phyloP scores from a whole-genome alignment of 2,888 invertebrate genomes.

The Cephus sareptanus region DNA sequence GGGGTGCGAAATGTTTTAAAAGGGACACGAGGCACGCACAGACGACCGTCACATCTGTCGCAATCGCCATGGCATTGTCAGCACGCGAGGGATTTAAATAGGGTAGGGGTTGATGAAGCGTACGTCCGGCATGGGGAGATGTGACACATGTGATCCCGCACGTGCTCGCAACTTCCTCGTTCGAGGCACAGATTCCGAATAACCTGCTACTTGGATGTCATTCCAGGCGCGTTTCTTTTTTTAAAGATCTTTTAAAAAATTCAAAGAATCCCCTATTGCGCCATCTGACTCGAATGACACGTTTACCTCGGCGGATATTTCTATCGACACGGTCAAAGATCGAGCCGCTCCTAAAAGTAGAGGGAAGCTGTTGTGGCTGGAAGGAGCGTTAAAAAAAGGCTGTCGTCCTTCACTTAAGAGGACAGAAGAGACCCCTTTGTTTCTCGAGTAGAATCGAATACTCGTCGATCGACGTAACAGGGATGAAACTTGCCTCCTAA shows the following conservation, averaged over 20 bases:
- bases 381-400: background rate
- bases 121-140: background rate
- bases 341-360: background rate
- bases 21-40: conserved; percentile 32
- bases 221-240: background rate
- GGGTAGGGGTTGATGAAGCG: conserved; percentile 13
- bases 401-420: background rate
- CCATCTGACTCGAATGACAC: background rate
- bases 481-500: background rate
- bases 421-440: background rate
- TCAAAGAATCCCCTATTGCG: background rate
- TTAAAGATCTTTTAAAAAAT: background rate
- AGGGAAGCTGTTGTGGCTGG: background rate
- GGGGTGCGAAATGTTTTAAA: conserved; percentile 48
- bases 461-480: background rate
- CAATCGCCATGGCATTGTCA: conserved; percentile 54
- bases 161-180: conserved; percentile 21
- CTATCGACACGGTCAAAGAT: background rate
- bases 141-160: conserved; percentile 28
- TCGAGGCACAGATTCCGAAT: background rate
- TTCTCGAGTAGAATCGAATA: background rate
- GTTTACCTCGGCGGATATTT: background rate
- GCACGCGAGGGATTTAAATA: conserved; percentile 36
- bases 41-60: conserved; percentile 53
- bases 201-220: background rate